Evolutionary conservation across 1,140 invertebrate species (phyloP).

Genomic region (Neuroterus valhalla): DNA sequence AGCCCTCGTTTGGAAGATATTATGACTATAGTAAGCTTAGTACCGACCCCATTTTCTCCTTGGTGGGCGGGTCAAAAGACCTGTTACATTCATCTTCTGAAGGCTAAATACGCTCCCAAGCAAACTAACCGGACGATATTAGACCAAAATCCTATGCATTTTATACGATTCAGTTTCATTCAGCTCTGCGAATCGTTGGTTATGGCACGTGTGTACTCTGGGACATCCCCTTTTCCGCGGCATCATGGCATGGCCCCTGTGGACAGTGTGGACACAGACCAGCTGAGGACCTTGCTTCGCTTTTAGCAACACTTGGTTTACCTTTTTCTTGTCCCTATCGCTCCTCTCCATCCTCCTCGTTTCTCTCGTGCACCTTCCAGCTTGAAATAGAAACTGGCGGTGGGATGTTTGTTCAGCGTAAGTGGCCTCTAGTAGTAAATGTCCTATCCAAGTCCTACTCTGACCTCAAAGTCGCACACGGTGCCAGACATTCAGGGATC

Average conservation of each 20-base stretch:
- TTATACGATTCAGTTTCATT: conserved; percentile 70
- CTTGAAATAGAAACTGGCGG: background rate
- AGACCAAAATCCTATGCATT: conserved; percentile 73
- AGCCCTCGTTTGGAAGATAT: conserved; percentile 32
- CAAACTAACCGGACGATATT: conserved; percentile 63
- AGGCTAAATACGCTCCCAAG: conserved; percentile 62
- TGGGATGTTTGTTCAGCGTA: conserved; percentile 67
- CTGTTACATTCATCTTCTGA: conserved; percentile 69
- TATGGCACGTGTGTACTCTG: conserved; percentile 63
- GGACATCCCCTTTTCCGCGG: background rate
- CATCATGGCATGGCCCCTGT: too few species aligned
- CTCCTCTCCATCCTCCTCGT: background rate
- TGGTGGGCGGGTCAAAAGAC: conserved; percentile 61
- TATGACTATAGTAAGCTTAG: conserved; percentile 36
- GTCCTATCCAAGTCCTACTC: conserved; percentile 36
- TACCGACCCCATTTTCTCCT: conserved; percentile 56
- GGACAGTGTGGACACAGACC: conserved; percentile 1
- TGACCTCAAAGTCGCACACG: conserved; percentile 43
- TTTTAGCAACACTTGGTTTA: background rate
- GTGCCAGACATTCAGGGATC: conserved; percentile 52
- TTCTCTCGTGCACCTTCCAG: background rate
- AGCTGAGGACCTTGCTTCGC: background rate
- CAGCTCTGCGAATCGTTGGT: conserved; percentile 58
- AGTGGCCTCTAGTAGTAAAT: conserved; percentile 68
- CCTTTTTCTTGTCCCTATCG: background rate